Evolutionary conservation across 2,888 invertebrate species (phyloP).

Genomic region (Lapara coniferarum): DNA sequence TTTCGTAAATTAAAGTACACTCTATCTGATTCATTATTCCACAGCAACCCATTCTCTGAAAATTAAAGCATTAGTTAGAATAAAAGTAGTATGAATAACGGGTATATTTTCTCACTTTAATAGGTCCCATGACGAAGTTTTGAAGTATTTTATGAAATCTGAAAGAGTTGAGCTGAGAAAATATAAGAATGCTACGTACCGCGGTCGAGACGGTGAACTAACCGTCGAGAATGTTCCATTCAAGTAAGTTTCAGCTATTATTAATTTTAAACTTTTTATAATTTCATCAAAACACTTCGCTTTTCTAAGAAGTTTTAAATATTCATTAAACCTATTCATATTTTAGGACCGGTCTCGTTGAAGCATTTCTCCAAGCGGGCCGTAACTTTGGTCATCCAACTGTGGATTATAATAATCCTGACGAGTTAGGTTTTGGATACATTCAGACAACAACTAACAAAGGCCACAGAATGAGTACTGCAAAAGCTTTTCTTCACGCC

Average conservation of each 20-base stretch:
- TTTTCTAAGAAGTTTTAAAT: slow-evolving; percentile 21
- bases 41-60: background rate
- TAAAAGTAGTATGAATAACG: slow-evolving; percentile 24
- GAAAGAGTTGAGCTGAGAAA: slow-evolving; percentile 80
- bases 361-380: slow-evolving; percentile 85
- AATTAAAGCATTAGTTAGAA: slow-evolving; percentile 12
- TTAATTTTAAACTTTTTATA: slow-evolving; percentile 41
- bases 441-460: slow-evolving; percentile 79
- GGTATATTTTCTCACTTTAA: slow-evolving; percentile 32
- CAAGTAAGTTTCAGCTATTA: slow-evolving; percentile 61
- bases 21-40: too few species aligned
- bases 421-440: slow-evolving; percentile 85
- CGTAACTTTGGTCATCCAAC: slow-evolving; percentile 81
- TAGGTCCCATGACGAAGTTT: slow-evolving; percentile 86
- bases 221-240: slow-evolving; percentile 85
- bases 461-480: slow-evolving; percentile 87
- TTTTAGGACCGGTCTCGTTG: slow-evolving; percentile 78
- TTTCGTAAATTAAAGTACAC: too few species aligned
- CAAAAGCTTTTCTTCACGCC: slow-evolving; percentile 86
- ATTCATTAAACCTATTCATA: background rate
- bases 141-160: slow-evolving; percentile 85
- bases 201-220: slow-evolving; percentile 85
- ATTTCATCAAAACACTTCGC: slow-evolving; percentile 38
- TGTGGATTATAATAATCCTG: slow-evolving; percentile 85
- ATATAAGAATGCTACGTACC: slow-evolving; percentile 80